These are phyloP conservation scores for Lasius fuliginosus DNA, from an alignment of 2,888 invertebrate species.

Conservation along the genomic window DNA sequence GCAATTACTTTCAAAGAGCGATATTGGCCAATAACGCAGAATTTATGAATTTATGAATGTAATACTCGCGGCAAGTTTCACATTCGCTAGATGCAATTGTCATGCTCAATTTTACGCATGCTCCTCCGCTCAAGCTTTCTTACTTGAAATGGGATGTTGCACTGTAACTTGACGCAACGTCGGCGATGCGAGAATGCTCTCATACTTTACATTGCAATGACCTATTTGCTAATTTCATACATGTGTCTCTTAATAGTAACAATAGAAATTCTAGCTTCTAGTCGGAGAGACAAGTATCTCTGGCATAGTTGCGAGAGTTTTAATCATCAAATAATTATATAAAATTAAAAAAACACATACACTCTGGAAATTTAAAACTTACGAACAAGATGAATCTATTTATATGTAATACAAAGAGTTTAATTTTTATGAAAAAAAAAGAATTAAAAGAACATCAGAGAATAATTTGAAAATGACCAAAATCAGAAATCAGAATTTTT, in stretches of 20 bases:
- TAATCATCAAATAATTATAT: neutral
- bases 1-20: constrained; percentile 29
- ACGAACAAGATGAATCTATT: neutral
- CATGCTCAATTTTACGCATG: constrained; percentile 60
- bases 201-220: constrained; percentile 22
- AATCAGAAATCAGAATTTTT: neutral
- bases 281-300: neutral
- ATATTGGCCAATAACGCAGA: constrained; percentile 43
- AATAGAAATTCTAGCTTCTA: neutral
- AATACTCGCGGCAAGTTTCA: constrained; percentile 58
- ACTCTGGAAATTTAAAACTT: neutral
- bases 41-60: constrained; percentile 24
- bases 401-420: neutral
- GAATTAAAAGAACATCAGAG: neutral
- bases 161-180: constrained; percentile 51
- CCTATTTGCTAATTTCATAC: constrained; percentile 43
- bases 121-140: constrained; percentile 37
- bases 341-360: neutral
- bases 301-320: neutral
- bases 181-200: constrained; percentile 41
- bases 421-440: constrained; percentile 7
- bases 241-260: neutral
- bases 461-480: neutral
- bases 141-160: constrained; percentile 52
- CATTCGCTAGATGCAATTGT: constrained; percentile 66